Conservation (phyloP, 2,888 invertebrate species). For the Agelastica alni region DNA sequence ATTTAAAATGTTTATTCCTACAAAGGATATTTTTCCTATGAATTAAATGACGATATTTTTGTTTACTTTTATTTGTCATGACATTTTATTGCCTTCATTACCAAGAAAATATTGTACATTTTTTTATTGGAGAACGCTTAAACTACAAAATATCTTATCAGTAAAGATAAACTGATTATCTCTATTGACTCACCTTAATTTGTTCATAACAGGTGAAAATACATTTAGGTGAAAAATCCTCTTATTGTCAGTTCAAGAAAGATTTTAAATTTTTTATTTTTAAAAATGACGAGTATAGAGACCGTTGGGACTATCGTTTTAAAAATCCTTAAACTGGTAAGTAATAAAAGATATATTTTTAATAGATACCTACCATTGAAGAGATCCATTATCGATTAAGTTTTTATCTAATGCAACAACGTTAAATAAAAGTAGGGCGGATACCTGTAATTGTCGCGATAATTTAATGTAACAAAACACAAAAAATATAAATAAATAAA, state of each 20-base stretch:
- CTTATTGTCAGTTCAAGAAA: not conserved
- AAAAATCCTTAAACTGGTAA: conserved; percentile 82
- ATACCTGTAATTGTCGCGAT: too few species aligned
- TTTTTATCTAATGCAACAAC: too few species aligned
- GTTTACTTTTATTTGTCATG: conserved; percentile 17
- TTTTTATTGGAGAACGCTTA: conserved; percentile 4
- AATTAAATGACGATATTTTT: too few species aligned
- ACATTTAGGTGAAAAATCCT: conserved; percentile 14
- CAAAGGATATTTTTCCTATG: too few species aligned
- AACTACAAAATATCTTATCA: conserved; percentile 31
- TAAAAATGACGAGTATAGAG: conserved; percentile 78
- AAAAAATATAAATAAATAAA: too few species aligned
- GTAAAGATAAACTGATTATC: conserved; percentile 31
- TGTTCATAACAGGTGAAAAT: conserved; percentile 34
- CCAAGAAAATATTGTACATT: conserved; percentile 4
- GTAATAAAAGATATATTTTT: too few species aligned
- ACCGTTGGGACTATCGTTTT: conserved; percentile 81
- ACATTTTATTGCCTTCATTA: conserved; percentile 11
- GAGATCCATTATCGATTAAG: too few species aligned
- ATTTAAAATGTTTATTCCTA: too few species aligned
- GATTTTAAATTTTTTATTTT: conserved; percentile 10
- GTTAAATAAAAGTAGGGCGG: not conserved
- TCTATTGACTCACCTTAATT: conserved; percentile 38
- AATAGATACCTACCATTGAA: too few species aligned
- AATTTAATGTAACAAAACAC: too few species aligned